phyloP scores from a whole-genome alignment of 2,113 vertebrate species.

The Beaufortia kweichowensis region DNA sequence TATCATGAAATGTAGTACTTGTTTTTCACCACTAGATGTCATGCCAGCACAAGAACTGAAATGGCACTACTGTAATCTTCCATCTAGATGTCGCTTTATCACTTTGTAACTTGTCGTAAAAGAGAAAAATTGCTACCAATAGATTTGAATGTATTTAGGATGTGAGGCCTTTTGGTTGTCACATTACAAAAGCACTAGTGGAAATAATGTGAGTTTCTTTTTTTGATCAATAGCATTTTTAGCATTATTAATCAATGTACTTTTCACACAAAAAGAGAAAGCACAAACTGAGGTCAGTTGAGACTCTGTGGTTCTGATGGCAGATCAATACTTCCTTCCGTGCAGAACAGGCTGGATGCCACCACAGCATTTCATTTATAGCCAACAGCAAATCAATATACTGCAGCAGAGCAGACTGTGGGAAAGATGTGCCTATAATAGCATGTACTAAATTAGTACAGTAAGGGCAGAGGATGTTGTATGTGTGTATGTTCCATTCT shows the following conservation, averaged over 20 bases:
- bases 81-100: neutral
- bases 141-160: neutral
- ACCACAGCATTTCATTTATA: slow-evolving; percentile 16
- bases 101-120: neutral
- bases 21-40: neutral
- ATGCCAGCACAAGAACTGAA: neutral
- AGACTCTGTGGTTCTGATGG: neutral
- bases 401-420: neutral
- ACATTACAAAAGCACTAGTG: neutral
- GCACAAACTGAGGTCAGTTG: neutral
- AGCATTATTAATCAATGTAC: neutral
- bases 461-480: neutral
- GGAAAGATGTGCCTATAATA: neutral
- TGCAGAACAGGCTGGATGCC: slow-evolving; percentile 12
- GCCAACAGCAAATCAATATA: slow-evolving; percentile 19
- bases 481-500: no score
- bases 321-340: slow-evolving; percentile 23
- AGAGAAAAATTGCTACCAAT: neutral
- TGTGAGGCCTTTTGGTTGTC: neutral
- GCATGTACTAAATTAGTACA: slow-evolving; percentile 9
- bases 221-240: neutral
- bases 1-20: neutral
- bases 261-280: neutral
- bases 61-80: neutral
- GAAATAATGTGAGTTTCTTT: neutral